Conservation (phyloP, 2,113 vertebrate species). For the Pangasianodon gigas region DNA sequence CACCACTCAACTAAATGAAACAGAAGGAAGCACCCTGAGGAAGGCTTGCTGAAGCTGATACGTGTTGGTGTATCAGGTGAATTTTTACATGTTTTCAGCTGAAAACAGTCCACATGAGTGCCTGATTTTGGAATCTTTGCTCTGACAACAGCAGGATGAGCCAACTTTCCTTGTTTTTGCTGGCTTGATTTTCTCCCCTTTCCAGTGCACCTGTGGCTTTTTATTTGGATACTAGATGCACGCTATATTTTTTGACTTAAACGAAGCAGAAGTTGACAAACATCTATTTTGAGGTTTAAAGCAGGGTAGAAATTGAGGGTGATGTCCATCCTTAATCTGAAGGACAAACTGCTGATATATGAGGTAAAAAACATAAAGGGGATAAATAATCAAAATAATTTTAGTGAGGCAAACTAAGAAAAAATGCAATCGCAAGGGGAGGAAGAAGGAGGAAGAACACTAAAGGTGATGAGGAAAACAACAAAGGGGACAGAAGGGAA, state of each 20-base stretch:
- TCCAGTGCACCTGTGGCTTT: neutral
- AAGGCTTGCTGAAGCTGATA: neutral
- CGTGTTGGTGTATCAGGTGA: neutral
- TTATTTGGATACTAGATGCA: neutral
- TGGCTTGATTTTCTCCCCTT: neutral
- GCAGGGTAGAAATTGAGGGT: neutral
- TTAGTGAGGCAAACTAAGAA: neutral
- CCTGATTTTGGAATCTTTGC: neutral
- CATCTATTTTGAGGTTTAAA: neutral
- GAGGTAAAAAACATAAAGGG: slow-evolving; percentile 21
- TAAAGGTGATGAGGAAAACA: slow-evolving; percentile 19
- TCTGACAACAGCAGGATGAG: neutral
- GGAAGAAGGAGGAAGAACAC: slow-evolving; percentile 19
- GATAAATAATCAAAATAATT: slow-evolving; percentile 36
- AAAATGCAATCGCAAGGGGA: slow-evolving; percentile 34
- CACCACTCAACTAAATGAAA: neutral
- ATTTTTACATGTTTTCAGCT: neutral
- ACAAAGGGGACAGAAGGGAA: slow-evolving; percentile 11
- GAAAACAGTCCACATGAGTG: neutral
- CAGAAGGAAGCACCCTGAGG: neutral
- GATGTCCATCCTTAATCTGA: slow-evolving; percentile 27
- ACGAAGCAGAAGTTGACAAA: neutral
- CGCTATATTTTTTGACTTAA: neutral
- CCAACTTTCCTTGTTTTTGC: neutral
- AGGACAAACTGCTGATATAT: slow-evolving; percentile 34